A percentile compares a stretch with the other conserved stretches of the same genome.
Evolutionary conservation across 1,140 invertebrate species (phyloP).

Genomic region (Reticulitermes speratus): DNA sequence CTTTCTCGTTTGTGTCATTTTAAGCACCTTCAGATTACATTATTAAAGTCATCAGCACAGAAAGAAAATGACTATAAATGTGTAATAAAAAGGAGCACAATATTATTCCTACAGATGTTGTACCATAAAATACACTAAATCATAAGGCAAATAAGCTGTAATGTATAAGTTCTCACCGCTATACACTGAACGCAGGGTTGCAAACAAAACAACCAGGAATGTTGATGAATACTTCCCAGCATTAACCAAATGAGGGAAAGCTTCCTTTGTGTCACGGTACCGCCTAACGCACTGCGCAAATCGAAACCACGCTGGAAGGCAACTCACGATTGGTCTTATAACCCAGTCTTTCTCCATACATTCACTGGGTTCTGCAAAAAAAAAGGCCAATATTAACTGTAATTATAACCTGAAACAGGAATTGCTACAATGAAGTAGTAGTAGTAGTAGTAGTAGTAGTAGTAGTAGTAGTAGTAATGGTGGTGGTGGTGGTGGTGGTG

Average conservation of each 20-base stretch:
- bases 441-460: too few species aligned
- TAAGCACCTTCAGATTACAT: too few species aligned
- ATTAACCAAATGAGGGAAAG: conserved; percentile 73
- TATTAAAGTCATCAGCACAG: too few species aligned
- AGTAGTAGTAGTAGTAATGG: too few species aligned
- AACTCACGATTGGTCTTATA: conserved; percentile 64
- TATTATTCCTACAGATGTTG: too few species aligned
- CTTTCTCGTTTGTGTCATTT: background rate
- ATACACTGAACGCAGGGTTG: conserved; percentile 57
- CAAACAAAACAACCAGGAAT: conserved; percentile 72
- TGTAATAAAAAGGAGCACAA: too few species aligned
- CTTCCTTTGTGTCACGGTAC: conserved; percentile 63
- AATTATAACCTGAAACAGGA: conserved; percentile 14
- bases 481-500: too few species aligned
- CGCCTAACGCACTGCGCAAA: conserved; percentile 83
- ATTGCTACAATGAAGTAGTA: background rate
- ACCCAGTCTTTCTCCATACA: conserved; percentile 51
- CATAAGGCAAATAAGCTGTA: background rate
- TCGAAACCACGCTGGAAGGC: conserved; percentile 83
- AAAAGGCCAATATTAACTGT: background rate
- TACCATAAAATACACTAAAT: background rate
- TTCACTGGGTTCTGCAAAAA: conserved; percentile 44
- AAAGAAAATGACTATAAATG: too few species aligned
- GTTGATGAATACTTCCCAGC: conserved; percentile 82
- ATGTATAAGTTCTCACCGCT: conserved; percentile 32